phyloP scores from a whole-genome alignment of 2,797 vertebrate species.

The Anabacerthia variegaticeps region DNA sequence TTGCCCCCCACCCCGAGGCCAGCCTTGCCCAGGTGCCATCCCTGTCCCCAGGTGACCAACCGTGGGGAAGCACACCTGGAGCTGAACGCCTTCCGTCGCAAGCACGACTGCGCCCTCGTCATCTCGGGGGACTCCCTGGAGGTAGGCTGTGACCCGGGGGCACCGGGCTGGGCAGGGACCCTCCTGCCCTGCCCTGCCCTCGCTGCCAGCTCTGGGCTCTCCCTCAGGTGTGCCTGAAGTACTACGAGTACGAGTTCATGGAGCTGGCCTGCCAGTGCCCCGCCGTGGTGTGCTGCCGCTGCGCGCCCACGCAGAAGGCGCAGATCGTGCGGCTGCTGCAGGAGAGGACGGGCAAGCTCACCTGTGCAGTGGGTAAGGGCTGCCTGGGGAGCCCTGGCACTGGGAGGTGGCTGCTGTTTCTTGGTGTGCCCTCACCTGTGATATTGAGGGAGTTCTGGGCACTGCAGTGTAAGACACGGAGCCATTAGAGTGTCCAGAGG shows the following conservation, averaged over 20 bases:
- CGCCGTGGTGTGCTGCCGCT: constrained; percentile 94
- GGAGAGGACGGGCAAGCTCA: constrained; percentile 93
- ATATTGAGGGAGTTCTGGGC: background rate
- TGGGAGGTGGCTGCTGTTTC: too few species aligned
- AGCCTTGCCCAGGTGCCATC: background rate
- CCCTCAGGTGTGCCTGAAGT: constrained; percentile 90
- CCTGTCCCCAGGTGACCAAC: constrained; percentile 88
- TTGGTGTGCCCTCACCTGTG: background rate
- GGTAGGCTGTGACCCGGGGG: constrained; percentile 71
- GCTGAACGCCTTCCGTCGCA: constrained; percentile 95
- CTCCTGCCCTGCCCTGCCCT: fast-evolving
- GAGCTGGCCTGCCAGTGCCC: constrained; percentile 97
- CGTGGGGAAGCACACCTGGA: constrained; percentile 95
- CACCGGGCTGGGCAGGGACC: background rate
- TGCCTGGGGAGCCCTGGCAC: too few species aligned
- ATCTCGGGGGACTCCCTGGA: constrained; percentile 97
- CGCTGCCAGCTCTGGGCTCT: background rate
- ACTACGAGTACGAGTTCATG: constrained; percentile 98
- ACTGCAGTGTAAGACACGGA: background rate
- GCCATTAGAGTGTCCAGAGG: background rate
- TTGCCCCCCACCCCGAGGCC: background rate
- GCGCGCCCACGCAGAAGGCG: constrained; percentile 95
- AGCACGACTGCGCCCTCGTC: constrained; percentile 95
- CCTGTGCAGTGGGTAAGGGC: constrained; percentile 15
- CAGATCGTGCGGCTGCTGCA: constrained; percentile 96